Base-by-base conservation (phyloP, 2,113 vertebrate species). In the Phasianus colchicus region DNA sequence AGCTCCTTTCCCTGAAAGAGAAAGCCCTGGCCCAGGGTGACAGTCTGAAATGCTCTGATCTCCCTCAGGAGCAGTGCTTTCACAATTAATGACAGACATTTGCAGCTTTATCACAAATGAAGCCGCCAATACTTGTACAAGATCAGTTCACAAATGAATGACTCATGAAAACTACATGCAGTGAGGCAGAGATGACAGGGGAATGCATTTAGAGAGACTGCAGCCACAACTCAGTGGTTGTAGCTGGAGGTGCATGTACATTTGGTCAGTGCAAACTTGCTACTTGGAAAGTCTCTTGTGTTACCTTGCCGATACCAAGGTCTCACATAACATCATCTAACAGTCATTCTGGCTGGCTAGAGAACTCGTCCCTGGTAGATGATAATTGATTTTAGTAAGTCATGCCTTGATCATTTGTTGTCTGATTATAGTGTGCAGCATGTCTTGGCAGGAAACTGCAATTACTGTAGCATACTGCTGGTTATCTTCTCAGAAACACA, bases 401-500 rank as follows among this genome's bases (percentile, higher is more conserved):
- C 54, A 32, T 69, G 15, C 40, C 88, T 82, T 73, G 58, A 79
- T 93, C 78, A 66, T 57, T 58, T 71, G 61, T 79, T 58, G 55
- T 15, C 30, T 73, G 75, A 76, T 64, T 76, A 15, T 8, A 83
- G 48, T 48, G 47, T 30, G 36, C 43, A 52, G 20, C 47, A 52
- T 61, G 52, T 25, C 21, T 87, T 80, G 76, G 32, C 65, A 55
- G 76, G 73, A 90, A 91, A 63, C 24, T 42, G 27, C 65, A 91
- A n/a, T 73, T 83, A 29, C 50, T 55, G 4, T 70, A 63, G 91
- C 85, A 83, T 34, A 50, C 45, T 47, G 60, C 55, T 83, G 57
- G 50, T 14, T n/a, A 61, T 55, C 85, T 92, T 91, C 90, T 83
- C 64, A 69, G 83, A 88, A 93, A 88, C 4, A 2, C 47, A 89